Evolutionary conservation across 2,888 invertebrate genomes (phyloP), one percentile per base, ranked within the genome.

Genomic region (Rhagophthalmus giganteus): DNA sequence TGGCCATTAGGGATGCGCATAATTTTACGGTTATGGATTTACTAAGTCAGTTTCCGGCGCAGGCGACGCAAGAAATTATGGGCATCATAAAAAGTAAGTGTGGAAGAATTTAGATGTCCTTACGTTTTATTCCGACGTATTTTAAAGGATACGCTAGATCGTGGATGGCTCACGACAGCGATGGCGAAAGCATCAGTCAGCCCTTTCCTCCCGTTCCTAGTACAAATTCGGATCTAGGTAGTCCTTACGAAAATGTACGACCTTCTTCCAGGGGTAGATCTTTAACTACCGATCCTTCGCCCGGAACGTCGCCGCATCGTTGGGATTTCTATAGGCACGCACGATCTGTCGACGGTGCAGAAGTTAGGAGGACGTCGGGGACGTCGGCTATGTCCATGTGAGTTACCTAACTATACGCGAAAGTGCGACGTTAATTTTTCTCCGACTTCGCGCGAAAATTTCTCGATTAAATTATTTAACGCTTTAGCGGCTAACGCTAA

Each of bases 1-100:
- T 92, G 28, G 82, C 83, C 54, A 87, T 90, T 31, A 82, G 85
- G 13, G 92, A 97, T 71, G 81, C 83, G 5, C 82, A 86, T 57
- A 87, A 88, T 48, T 86, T 87, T 70, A 95, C 94, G 3, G 94
- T 94, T 1, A 80, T 90, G 64, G 91, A 94, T 67, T 80, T 95
- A 47, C 79, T 96, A 11, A 85, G 87, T 40, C 91, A 91, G 65
- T 90, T 93, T 73, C 89, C 93, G n/a, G 86, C 89, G 16, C 88
- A 92, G 65, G 90, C 90, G 1, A 90, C 92, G 4, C 87, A 88
- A 65, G 90, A 90, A 71, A 92, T 94, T 59, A 86, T 88, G 58
- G 85, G 87, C 62, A 85, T 93, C 60, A 89, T 95, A 64, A 84
- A 86, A 79, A 85, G 91, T 91, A 78, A 77, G 83, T 79, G 14